Percentiles rank a stretch among this genome's conserved stretches.
Evolutionary conservation across 2,888 invertebrate species (phyloP).

Genomic region (Gari tellinella): DNA sequence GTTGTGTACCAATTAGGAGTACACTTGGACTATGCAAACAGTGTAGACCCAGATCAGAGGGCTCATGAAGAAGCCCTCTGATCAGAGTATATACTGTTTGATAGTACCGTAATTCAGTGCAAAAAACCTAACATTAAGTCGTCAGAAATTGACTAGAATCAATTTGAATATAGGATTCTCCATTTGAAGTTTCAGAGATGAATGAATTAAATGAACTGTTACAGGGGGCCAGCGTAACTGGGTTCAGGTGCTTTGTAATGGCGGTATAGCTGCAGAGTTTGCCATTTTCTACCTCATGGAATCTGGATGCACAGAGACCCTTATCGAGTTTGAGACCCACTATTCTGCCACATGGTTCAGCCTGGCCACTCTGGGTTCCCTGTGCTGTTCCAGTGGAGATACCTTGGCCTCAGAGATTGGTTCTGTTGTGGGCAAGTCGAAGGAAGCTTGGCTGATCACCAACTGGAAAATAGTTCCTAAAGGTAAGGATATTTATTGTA

Average conservation of each 20-base stretch:
- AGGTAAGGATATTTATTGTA: conserved; percentile 86
- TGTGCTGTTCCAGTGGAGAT: conserved; percentile 94
- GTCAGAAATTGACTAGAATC: no score
- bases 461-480: conserved; percentile 90
- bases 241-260: conserved; percentile 95
- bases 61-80: no score
- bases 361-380: conserved; percentile 90
- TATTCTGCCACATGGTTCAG: conserved; percentile 92
- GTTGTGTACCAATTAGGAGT: no score
- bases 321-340: conserved; percentile 90
- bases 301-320: conserved; percentile 88
- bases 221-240: conserved; percentile 93
- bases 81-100: no score
- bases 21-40: no score
- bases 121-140: no score
- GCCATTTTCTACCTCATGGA: conserved; percentile 92
- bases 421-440: conserved; percentile 88
- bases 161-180: no score
- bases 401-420: conserved; percentile 97
- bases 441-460: conserved; percentile 91
- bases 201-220: no score
- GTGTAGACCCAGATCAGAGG: no score
- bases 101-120: no score
- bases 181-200: no score
- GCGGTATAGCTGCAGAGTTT: conserved; percentile 93